Conservation (phyloP, 2,797 vertebrate species). For the Moxostoma hubbsi region DNA sequence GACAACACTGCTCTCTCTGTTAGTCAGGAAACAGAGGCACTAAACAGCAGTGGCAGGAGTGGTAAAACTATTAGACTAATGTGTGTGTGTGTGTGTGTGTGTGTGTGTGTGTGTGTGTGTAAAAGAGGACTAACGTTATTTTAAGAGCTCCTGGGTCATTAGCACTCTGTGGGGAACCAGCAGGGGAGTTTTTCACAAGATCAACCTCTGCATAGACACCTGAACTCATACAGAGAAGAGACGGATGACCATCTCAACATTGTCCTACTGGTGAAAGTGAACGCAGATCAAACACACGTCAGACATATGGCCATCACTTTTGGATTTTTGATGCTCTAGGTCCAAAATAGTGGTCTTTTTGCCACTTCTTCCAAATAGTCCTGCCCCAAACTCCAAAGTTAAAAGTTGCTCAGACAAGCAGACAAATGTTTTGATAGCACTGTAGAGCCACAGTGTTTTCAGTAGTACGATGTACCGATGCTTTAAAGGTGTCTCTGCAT, state of each 20-base stretch:
- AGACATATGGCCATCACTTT: no score
- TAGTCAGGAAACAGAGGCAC: constrained; percentile 22
- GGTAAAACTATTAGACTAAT: constrained; percentile 63
- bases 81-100: constrained; percentile 41
- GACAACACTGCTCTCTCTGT: constrained; percentile 56
- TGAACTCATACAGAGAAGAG: constrained; percentile 9
- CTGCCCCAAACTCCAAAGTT: no score
- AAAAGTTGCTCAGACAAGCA: no score
- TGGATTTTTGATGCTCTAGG: no score
- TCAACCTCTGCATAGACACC: constrained; percentile 42
- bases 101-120: constrained; percentile 17
- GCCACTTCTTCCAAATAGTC: no score
- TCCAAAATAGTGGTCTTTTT: no score
- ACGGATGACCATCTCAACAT: neutral
- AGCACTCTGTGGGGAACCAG: constrained; percentile 70
- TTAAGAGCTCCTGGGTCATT: constrained; percentile 75
- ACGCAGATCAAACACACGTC: neutral
- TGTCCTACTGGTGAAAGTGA: neutral
- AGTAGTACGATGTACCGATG: no score
- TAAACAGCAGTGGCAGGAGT: constrained; percentile 49
- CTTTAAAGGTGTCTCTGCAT: no score
- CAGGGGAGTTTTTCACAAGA: constrained; percentile 54
- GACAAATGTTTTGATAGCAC: no score
- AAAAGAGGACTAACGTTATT: constrained; percentile 66
- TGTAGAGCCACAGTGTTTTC: no score